Conservation (phyloP, 1,140 invertebrate genomes). For the Euura saliciscinereae region DNA sequence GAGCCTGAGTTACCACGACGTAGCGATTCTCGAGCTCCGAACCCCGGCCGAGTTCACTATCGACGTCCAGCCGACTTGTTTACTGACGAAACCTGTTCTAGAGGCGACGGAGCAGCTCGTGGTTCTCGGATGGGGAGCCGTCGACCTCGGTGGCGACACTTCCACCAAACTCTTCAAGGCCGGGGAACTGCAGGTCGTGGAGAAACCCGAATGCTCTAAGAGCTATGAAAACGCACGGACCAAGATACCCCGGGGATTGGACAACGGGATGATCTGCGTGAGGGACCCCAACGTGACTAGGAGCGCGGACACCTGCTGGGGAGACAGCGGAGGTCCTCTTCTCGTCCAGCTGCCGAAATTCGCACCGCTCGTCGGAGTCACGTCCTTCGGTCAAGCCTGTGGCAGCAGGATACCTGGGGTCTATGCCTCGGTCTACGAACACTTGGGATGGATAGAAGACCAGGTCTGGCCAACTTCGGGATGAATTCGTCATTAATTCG, state of each 20-base stretch:
- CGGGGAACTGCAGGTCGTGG: constrained; percentile 35
- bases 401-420: constrained; percentile 68
- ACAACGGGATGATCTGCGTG: constrained; percentile 41
- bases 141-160: constrained; percentile 23
- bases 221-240: constrained; percentile 30
- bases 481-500: too few relatives aligned
- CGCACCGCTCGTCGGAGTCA: constrained; percentile 69
- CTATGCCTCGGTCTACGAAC: constrained; percentile 73
- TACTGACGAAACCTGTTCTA: constrained; percentile 40
- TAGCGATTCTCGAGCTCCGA: constrained; percentile 57
- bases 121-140: constrained; percentile 50
- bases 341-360: constrained; percentile 43
- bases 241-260: constrained; percentile 32
- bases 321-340: constrained; percentile 78
- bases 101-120: constrained; percentile 33
- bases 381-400: constrained; percentile 72
- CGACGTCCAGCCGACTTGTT: constrained; percentile 55
- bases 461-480: constrained; percentile 65
- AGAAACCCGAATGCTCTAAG: constrained; percentile 27
- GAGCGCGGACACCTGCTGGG: constrained; percentile 67
- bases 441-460: constrained; percentile 77
- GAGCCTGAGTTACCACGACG: constrained; percentile 58
- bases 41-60: constrained; percentile 35
- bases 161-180: constrained; percentile 40
- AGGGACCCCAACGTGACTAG: constrained; percentile 35